These are phyloP conservation scores for Leptinotarsa tumamoca DNA, from an alignment of 2,888 invertebrate species.

Conservation along the genomic window DNA sequence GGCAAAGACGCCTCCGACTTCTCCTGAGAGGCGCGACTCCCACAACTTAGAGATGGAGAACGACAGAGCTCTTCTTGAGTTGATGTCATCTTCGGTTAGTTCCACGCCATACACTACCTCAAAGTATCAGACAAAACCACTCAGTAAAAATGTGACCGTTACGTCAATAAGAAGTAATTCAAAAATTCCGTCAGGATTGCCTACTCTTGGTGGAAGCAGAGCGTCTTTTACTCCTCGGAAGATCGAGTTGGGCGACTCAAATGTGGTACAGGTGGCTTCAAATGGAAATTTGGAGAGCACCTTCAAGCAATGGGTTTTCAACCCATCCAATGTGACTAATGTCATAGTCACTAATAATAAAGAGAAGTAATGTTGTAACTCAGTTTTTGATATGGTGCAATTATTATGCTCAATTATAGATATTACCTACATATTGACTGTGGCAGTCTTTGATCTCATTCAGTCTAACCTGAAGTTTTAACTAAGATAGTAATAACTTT, in stretches of 20 bases:
- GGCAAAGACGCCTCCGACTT: conserved; percentile 64
- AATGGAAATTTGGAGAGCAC: conserved; percentile 60
- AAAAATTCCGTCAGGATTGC: conserved; percentile 65
- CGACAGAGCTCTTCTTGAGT: conserved; percentile 62
- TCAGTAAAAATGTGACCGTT: conserved; percentile 70
- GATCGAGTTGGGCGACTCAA: conserved; percentile 64
- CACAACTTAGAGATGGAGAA: conserved; percentile 60
- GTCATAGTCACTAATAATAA: conserved; percentile 61
- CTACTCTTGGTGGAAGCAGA: conserved; percentile 59
- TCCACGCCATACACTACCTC: conserved; percentile 59
- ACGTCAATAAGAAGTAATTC: conserved; percentile 76
- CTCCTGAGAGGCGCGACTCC: conserved; percentile 63
- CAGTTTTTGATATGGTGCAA: background rate
- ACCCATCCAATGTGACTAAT: conserved; percentile 63
- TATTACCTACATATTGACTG: background rate
- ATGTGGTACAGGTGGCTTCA: conserved; percentile 56
- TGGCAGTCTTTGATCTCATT: conserved; percentile 8
- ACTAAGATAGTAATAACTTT: too few species aligned
- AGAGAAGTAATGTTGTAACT: conserved; percentile 23
- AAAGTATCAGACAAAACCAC: conserved; percentile 60
- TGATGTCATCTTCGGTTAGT: conserved; percentile 62
- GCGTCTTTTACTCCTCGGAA: conserved; percentile 69
- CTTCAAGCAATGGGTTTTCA: conserved; percentile 67
- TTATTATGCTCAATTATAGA: conserved; percentile 15
- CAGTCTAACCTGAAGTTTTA: background rate